Base-by-base conservation (phyloP, 1,140 invertebrate genomes). In the Meloidogyne hapla region DNA sequence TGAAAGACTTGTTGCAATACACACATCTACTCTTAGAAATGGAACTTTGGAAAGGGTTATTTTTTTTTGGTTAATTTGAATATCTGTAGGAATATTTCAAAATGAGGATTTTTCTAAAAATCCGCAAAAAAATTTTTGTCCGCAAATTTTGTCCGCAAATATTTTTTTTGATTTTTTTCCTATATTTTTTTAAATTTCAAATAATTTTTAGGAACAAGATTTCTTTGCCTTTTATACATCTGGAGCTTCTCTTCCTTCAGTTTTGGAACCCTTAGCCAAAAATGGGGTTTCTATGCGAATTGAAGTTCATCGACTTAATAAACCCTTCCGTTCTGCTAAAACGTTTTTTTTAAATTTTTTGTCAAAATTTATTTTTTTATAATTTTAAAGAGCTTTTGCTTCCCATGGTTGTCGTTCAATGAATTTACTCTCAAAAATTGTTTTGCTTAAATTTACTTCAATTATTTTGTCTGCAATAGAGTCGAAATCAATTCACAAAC, bases 1-100 rank as follows among this genome's bases (percentile, higher is more conserved):
- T 42, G n/a, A 42, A 18, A 23, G n/a, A 18, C 8, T 67, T 8
- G 21, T 25, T 42, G 65, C 65, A 18, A 15, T 67, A n/a, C 28
- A 67, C 40, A 67, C 65, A 18, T 67, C 65, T 18, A 67, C 65
- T 2, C 65, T 67, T 21, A 67, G 65, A 67, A 67, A 33, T 42
- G 65, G 65, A 42, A 38, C 65, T 23, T 42, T 67, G 12, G n/a
- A 67, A 42, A 67, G 65, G 65, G 65, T 67, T 40, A 18, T 18
- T n/a, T 33, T 33, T 67, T 33, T 67, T 25, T 8, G 6, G n/a
- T 56, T 6, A 21, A n/a, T 56, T 56, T 56, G 5, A 1, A 10
- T 42, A 6, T n/a, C n/a, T n/a, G n/a, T n/a, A n/a, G n/a, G 2
- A 6, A 6, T 4, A 6, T 33, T 33, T 33, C 0, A 4, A 33